Evolutionary conservation across 1,140 invertebrate species (phyloP).

Genomic region (Drosophila equinoxialis): DNA sequence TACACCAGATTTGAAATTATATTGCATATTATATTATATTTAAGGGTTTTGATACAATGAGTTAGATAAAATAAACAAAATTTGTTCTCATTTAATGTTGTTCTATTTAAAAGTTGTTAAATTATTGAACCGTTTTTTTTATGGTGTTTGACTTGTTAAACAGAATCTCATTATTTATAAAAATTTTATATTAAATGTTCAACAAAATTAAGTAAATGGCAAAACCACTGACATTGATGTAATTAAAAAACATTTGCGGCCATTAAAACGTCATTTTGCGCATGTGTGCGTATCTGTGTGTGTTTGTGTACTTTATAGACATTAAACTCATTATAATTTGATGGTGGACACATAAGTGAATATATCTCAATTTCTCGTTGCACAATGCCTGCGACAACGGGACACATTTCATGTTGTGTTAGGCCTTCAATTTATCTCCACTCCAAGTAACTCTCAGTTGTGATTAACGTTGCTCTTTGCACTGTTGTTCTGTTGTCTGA

Average conservation of each 20-base stretch:
- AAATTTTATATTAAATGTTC: neutral
- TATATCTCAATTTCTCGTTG: slow-evolving; percentile 17
- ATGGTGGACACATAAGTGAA: slow-evolving; percentile 37
- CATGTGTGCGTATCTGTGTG: slow-evolving; percentile 1
- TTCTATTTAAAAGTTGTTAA: neutral
- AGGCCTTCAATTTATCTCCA: slow-evolving; percentile 61
- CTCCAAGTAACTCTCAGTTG: slow-evolving; percentile 39
- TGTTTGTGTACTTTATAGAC: slow-evolving; percentile 50
- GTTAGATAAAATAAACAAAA: neutral
- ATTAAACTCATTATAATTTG: slow-evolving; percentile 76
- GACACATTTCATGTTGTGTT: slow-evolving; percentile 29
- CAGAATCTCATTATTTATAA: neutral
- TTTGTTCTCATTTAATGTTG: neutral
- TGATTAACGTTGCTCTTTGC: slow-evolving; percentile 54
- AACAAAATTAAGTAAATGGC: slow-evolving; percentile 20
- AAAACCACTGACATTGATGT: slow-evolving; percentile 44
- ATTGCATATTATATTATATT: slow-evolving; percentile 43
- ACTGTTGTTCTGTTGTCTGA: slow-evolving; percentile 38
- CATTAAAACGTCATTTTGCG: slow-evolving; percentile 67
- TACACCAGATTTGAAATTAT: slow-evolving; percentile 47
- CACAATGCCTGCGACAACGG: neutral
- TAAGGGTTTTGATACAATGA: neutral
- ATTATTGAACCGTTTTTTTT: neutral
- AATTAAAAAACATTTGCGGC: slow-evolving; percentile 70
- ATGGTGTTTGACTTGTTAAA: neutral